These are phyloP conservation scores for Pipistrellus nathusii DNA, from an alignment of 2,797 vertebrate genomes.

Conservation along the genomic window DNA sequence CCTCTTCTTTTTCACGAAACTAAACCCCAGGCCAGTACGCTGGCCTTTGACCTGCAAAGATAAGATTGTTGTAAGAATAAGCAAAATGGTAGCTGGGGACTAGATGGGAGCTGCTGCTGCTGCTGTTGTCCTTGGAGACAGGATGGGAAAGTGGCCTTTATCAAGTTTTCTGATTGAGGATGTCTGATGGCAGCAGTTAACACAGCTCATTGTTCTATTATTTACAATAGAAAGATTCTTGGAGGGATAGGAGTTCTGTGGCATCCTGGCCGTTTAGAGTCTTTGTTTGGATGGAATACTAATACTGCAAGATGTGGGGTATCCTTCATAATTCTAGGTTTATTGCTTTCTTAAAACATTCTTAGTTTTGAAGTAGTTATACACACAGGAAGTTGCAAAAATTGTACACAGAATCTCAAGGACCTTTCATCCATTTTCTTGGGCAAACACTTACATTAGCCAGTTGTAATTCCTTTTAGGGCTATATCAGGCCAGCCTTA, in stretches of 20 bases:
- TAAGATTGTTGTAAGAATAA: neutral
- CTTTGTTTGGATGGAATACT: neutral
- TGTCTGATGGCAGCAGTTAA: neutral
- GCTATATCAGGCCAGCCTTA: neutral
- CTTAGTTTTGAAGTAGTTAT: neutral
- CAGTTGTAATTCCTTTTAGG: neutral
- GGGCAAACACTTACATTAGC: neutral
- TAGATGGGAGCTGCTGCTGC: rapidly evolving
- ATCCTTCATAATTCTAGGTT: neutral
- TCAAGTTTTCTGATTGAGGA: neutral
- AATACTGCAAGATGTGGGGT: too few relatives aligned
- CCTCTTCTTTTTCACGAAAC: neutral
- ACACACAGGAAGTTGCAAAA: neutral
- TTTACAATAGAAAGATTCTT: neutral
- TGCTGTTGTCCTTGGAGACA: too few relatives aligned
- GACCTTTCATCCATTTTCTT: neutral
- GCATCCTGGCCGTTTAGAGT: neutral
- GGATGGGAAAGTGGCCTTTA: neutral
- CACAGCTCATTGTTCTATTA: neutral
- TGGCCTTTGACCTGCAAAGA: neutral
- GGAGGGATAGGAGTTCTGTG: too few relatives aligned
- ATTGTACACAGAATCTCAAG: neutral
- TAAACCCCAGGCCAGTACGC: neutral
- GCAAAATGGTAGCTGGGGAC: neutral
- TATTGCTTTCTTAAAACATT: neutral